A percentile compares a stretch with the other conserved stretches of the same genome.
Evolutionary conservation across 2,113 vertebrate species (phyloP).

Genomic region (Stercorarius parasiticus): DNA sequence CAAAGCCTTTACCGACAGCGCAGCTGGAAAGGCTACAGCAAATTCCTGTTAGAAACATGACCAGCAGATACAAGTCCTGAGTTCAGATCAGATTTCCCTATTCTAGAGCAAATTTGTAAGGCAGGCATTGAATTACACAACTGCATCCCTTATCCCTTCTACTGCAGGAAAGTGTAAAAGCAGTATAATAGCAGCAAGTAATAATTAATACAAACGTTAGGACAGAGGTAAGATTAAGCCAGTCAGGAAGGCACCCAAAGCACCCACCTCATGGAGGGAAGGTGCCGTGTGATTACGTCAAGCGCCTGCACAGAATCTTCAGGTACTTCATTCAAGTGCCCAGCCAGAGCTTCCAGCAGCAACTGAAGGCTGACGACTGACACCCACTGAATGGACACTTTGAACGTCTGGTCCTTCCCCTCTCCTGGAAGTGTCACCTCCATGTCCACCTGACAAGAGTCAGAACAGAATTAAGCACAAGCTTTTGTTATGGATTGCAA

Average conservation of each 20-base stretch:
- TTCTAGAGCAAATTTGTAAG: conserved; percentile 35
- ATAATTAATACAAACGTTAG: background rate
- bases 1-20: background rate
- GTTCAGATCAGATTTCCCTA: conserved; percentile 49
- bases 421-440: conserved; percentile 98
- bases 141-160: background rate
- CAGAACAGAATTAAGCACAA: background rate
- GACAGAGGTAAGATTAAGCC: background rate
- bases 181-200: background rate
- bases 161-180: background rate
- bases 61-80: background rate
- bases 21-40: background rate
- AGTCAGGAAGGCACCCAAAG: background rate
- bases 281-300: conserved; percentile 96
- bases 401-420: conserved; percentile 98
- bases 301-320: conserved; percentile 97
- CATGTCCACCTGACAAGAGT: conserved; percentile 87
- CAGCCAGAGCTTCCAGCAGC: conserved; percentile 93
- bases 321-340: conserved; percentile 95
- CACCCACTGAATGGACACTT: conserved; percentile 98
- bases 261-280: conserved; percentile 96
- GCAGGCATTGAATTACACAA: conserved; percentile 27
- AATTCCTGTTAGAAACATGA: conserved; percentile 34
- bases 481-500: background rate
- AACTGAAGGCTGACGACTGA: conserved; percentile 97